Evolutionary conservation across 2,797 vertebrate species (phyloP).

Genomic region (Eulemur rubriventer): DNA sequence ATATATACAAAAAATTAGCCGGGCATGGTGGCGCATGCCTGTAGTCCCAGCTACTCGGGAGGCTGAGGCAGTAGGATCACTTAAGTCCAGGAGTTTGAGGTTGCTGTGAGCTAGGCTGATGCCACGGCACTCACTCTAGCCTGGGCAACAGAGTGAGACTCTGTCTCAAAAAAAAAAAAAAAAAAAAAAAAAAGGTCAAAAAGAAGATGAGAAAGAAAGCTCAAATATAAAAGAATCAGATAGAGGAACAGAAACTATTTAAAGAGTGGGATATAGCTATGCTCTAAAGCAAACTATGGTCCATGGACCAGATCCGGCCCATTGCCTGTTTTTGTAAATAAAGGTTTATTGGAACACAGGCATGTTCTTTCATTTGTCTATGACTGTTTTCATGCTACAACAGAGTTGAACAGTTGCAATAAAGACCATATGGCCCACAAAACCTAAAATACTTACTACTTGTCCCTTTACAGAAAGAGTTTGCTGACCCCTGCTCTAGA

Average conservation of each 20-base stretch:
- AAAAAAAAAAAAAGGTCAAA: too few species aligned
- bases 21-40: too few species aligned
- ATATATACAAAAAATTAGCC: too few species aligned
- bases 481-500: not conserved
- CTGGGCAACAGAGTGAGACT: too few species aligned
- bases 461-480: not conserved
- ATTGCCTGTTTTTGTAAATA: not conserved
- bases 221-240: conserved; percentile 28
- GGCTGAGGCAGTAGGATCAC: too few species aligned
- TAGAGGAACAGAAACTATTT: not conserved
- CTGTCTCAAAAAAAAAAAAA: too few species aligned
- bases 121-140: too few species aligned
- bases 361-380: not conserved
- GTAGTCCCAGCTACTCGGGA: too few species aligned
- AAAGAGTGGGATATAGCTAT: not conserved
- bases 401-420: not conserved
- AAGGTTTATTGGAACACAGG: not conserved
- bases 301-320: not conserved
- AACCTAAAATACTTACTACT: not conserved
- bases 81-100: too few species aligned
- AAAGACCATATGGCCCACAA: not conserved
- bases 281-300: conserved; percentile 5
- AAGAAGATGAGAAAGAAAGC: conserved; percentile 24
- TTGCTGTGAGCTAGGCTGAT: too few species aligned
- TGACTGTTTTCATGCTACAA: not conserved